A percentile compares a stretch with the other conserved stretches of the same genome.
Conservation (phyloP, 2,888 invertebrate genomes). For the Brassicogethes aeneus region DNA sequence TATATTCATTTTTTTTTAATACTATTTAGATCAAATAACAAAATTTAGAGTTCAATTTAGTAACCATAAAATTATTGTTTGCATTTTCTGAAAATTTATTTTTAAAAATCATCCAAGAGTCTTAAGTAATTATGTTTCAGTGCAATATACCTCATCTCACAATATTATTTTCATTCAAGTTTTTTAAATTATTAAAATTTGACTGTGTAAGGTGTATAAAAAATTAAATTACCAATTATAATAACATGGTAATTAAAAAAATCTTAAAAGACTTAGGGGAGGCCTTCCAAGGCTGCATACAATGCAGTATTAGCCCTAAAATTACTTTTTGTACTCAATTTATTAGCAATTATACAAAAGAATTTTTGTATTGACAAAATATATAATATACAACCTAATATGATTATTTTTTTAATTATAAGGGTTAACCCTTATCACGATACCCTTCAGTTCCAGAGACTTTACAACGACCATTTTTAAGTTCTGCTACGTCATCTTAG, state of each 20-base stretch:
- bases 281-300: slow-evolving; percentile 38
- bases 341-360: slow-evolving; percentile 30
- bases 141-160: slow-evolving; percentile 4
- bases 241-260: not conserved
- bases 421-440: no score
- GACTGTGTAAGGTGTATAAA: slow-evolving; percentile 2
- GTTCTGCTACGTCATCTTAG: no score
- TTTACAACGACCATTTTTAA: no score
- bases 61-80: no score
- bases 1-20: no score
- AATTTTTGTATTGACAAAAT: slow-evolving; percentile 27
- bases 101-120: no score
- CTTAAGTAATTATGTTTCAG: slow-evolving; percentile 4
- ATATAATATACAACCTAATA: slow-evolving; percentile 25
- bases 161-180: slow-evolving; percentile 5
- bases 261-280: slow-evolving; percentile 25
- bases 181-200: slow-evolving; percentile 8
- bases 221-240: slow-evolving; percentile 5
- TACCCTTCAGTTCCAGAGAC: no score
- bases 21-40: no score
- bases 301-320: slow-evolving; percentile 39
- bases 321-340: slow-evolving; percentile 29
- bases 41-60: no score
- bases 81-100: no score
- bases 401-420: no score